phyloP scores from a whole-genome alignment of 1,140 invertebrate species.

The Drosophila dunni region DNA sequence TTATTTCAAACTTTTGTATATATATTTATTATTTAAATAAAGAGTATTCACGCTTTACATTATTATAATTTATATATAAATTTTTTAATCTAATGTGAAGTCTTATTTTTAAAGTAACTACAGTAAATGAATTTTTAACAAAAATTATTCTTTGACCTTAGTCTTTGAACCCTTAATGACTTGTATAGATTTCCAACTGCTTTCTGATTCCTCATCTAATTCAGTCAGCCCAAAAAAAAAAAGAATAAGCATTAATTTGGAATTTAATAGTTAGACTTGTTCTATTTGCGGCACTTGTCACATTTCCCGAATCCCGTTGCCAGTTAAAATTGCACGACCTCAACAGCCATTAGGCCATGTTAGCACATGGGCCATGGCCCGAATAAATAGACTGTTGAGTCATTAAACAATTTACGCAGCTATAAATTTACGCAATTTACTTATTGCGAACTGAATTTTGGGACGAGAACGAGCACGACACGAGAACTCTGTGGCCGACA shows the following conservation, averaged over 20 bases:
- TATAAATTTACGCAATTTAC: conserved; percentile 84
- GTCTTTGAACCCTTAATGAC: no score
- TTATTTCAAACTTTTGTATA: no score
- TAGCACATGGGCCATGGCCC: conserved; percentile 46
- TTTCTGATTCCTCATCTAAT: neutral
- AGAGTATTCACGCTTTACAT: no score
- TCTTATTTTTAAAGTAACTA: no score
- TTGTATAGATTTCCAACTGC: neutral
- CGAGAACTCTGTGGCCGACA: conserved; percentile 22
- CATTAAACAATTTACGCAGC: conserved; percentile 84
- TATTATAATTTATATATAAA: no score
- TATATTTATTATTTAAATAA: no score
- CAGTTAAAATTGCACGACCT: conserved; percentile 33
- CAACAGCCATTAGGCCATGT: conserved; percentile 71
- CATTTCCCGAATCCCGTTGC: conserved; percentile 18
- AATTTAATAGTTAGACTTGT: conserved; percentile 21
- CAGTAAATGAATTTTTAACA: no score
- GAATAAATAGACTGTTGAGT: conserved; percentile 81
- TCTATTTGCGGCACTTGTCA: conserved; percentile 38
- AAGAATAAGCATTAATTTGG: no score
- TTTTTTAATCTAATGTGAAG: no score
- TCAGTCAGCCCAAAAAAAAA: neutral
- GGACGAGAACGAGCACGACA: conserved; percentile 41
- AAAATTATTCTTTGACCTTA: no score
- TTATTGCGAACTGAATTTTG: conserved; percentile 59